Base-by-base conservation (phyloP, 2,797 vertebrate genomes). In the Pseudopleuronectes americanus region DNA sequence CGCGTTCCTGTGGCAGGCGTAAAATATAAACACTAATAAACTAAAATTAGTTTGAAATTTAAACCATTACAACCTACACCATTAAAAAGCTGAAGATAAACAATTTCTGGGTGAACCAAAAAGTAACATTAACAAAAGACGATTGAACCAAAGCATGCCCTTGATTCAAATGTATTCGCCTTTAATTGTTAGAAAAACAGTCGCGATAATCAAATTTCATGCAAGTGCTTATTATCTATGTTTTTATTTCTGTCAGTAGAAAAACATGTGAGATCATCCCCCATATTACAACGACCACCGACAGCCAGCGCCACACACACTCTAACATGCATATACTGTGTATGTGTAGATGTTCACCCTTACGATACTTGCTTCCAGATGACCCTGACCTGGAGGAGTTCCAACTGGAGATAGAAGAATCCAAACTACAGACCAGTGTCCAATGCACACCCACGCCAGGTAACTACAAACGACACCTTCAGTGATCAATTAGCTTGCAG, bases 371-470 rank as follows among this genome's bases (percentile, higher is more conserved):
- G 80, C 38, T 84, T 92, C 48, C 91, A 99, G 97, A 98, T 92
- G 97, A 98, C 73, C 92, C 95, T 31, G 96, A 98, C 72, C 78
- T 95, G 79, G 97, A 98, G 8, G 97, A 98, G 68, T 96, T 97
- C 77, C 97, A 97, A 80, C 33, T 94, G 71, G 96, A 97, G 71
- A 89, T 93, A 59, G 97, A 97, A 63, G 96, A 97, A 76, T 93
- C 96, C 41, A 97, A 96, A 92, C 88, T 96, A 28, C 95, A 96
- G 52, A 93, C 94, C 62, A 96, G 93, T 51, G 92, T 96, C 84
- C 97, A 98, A 81, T 98, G 97, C 79, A 97, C 95, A 0, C 97
- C 97, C 1, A 90, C 87, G 62, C 96, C 97, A 31, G 97, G 97
- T 98, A 94, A 90, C 9, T 8, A 17, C 66, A 41, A 4, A 22